These are phyloP conservation scores for Papilio polytes DNA, from an alignment of 1,140 invertebrate genomes.

Conservation along the genomic window DNA sequence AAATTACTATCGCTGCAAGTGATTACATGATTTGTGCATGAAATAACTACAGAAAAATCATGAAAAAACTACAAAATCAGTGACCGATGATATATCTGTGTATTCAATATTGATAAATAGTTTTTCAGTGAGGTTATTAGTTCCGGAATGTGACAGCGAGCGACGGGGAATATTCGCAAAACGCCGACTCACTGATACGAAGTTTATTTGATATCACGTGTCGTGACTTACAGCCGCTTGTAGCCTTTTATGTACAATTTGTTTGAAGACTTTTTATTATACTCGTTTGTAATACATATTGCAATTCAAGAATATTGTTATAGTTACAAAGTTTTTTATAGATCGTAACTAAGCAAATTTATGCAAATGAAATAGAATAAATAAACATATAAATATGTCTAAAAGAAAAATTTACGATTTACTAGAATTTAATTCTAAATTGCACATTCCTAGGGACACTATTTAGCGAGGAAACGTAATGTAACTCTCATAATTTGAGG, in stretches of 20 bases:
- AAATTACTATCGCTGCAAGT: too few species aligned
- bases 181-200: neutral
- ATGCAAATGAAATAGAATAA: too few species aligned
- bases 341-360: too few species aligned
- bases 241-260: neutral
- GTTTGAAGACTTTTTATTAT: neutral
- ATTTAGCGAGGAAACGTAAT: neutral
- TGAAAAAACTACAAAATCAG: neutral
- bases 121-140: neutral
- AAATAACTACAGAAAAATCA: neutral
- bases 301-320: neutral
- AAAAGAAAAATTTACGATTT: too few species aligned
- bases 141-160: constrained; percentile 8
- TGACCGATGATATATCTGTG: neutral
- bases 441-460: neutral
- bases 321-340: too few species aligned
- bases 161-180: neutral
- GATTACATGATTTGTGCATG: neutral
- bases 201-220: constrained; percentile 1
- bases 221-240: neutral
- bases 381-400: too few species aligned
- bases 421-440: neutral
- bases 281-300: neutral
- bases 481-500: constrained; percentile 7
- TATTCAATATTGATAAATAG: neutral